Conservation (phyloP, 2,888 invertebrate genomes). For the Nomada flava region DNA sequence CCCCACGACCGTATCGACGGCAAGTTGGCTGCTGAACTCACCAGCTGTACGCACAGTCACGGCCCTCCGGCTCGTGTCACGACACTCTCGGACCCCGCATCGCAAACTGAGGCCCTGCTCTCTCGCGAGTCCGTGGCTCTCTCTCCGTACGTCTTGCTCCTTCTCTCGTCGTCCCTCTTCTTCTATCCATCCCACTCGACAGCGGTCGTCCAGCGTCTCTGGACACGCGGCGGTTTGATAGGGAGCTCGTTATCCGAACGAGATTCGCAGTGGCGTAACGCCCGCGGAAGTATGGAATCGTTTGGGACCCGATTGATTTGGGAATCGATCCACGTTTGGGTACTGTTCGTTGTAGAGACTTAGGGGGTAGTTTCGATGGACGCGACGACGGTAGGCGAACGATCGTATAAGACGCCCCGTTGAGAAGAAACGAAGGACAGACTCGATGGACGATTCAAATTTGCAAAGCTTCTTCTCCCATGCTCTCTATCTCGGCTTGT, state of each 20-base stretch:
- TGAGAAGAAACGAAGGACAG: not conserved
- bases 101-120: slow-evolving; percentile 77
- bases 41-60: slow-evolving; percentile 77
- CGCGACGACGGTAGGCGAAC: not conserved
- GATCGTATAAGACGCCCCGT: not conserved
- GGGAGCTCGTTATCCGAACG: slow-evolving; percentile 67
- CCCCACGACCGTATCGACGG: slow-evolving; percentile 62
- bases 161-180: slow-evolving; percentile 38
- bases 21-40: slow-evolving; percentile 66
- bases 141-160: slow-evolving; percentile 39
- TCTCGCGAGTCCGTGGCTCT: slow-evolving; percentile 44
- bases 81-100: slow-evolving; percentile 81
- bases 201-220: slow-evolving; percentile 44
- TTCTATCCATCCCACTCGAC: slow-evolving; percentile 30
- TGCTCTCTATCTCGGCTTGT: not conserved
- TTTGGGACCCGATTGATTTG: too few relatives aligned
- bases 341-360: not conserved
- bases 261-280: slow-evolving; percentile 69
- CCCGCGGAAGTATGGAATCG: slow-evolving; percentile 29
- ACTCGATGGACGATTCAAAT: not conserved
- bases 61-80: slow-evolving; percentile 75
- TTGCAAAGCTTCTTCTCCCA: not conserved
- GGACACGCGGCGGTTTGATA: slow-evolving; percentile 66
- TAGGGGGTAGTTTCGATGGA: not conserved
- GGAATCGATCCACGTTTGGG: not conserved